These are phyloP conservation scores for Cataglyphis hispanica DNA, from an alignment of 1,140 invertebrate genomes.

Conservation along the genomic window DNA sequence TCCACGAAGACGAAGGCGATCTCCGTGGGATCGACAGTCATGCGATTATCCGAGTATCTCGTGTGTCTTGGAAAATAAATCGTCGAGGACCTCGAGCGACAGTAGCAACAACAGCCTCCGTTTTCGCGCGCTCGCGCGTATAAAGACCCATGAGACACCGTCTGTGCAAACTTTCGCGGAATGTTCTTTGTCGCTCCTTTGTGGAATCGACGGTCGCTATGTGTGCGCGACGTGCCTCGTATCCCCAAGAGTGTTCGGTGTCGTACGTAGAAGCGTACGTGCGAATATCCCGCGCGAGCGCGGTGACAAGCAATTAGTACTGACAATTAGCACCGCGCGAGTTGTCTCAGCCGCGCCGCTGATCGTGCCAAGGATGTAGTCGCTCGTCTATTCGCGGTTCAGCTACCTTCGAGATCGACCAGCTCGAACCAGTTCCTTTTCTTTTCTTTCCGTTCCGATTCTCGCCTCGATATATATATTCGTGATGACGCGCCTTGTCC, in stretches of 20 bases:
- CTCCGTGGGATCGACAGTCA: slow-evolving; percentile 27
- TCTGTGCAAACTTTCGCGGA: slow-evolving; percentile 51
- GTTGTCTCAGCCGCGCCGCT: neutral
- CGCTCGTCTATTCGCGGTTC: slow-evolving; percentile 43
- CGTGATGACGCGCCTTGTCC: slow-evolving; percentile 19
- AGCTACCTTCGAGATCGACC: slow-evolving; percentile 36
- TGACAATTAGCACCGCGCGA: slow-evolving; percentile 45
- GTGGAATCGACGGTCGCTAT: slow-evolving; percentile 44
- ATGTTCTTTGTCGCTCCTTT: slow-evolving; percentile 61
- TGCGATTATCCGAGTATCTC: slow-evolving; percentile 29
- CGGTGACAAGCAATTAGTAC: slow-evolving; percentile 58
- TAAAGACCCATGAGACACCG: slow-evolving; percentile 33
- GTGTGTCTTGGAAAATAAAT: slow-evolving; percentile 38
- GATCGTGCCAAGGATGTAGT: slow-evolving; percentile 52
- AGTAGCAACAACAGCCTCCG: slow-evolving; percentile 25
- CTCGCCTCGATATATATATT: neutral
- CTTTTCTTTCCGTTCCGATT: slow-evolving; percentile 14
- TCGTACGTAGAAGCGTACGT: slow-evolving; percentile 45
- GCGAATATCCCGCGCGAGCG: slow-evolving; percentile 24
- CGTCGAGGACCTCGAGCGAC: slow-evolving; percentile 26
- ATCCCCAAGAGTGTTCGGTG: slow-evolving; percentile 35
- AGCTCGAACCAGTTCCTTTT: slow-evolving; percentile 47
- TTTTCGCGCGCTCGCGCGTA: slow-evolving; percentile 10
- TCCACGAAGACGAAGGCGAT: slow-evolving; percentile 43
- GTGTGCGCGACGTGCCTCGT: neutral